Percentiles rank a stretch among this genome's conserved stretches.
These are phyloP conservation scores for Cydia strobilella DNA, from an alignment of 1,140 invertebrate species.

Conservation along the genomic window DNA sequence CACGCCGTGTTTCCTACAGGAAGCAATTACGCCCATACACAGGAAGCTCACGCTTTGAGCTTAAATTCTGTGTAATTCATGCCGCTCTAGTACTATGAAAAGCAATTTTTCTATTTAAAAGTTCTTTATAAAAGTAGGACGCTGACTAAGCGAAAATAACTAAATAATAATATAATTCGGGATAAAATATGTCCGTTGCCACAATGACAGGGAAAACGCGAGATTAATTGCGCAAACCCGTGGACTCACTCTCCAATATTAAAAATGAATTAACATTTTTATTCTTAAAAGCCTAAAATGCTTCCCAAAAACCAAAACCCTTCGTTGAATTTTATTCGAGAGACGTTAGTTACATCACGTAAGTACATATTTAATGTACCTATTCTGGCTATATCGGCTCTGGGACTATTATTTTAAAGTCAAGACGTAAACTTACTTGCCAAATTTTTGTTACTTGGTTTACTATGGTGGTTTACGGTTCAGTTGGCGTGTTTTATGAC, in stretches of 20 bases:
- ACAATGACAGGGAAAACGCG: constrained; percentile 2
- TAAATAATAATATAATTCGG: constrained; percentile 10
- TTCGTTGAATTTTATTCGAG: not conserved
- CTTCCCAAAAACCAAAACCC: not conserved
- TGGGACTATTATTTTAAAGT: too few species aligned
- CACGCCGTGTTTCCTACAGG: constrained; percentile 29
- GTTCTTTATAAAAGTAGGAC: not conserved
- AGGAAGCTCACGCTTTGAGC: constrained; percentile 17
- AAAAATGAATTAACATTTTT: constrained; percentile 2
- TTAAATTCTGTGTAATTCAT: constrained; percentile 23
- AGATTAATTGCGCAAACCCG: constrained; percentile 4
- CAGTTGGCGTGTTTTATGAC: too few species aligned
- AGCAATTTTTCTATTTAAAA: not conserved
- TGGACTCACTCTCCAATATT: constrained; percentile 4
- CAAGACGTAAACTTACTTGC: too few species aligned
- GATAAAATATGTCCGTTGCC: constrained; percentile 12
- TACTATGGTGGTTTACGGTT: too few species aligned
- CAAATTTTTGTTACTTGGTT: too few species aligned
- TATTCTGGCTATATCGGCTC: too few species aligned
- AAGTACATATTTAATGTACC: not conserved
- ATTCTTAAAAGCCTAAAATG: not conserved
- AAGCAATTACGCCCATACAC: constrained; percentile 30
- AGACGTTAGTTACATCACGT: not conserved
- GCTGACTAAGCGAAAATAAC: not conserved
- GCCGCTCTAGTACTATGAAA: not conserved